Evolutionary conservation across 1,140 invertebrate species (phyloP), one percentile per base, ranked within the genome.

Genomic region (Drosophila lacteicornis): DNA sequence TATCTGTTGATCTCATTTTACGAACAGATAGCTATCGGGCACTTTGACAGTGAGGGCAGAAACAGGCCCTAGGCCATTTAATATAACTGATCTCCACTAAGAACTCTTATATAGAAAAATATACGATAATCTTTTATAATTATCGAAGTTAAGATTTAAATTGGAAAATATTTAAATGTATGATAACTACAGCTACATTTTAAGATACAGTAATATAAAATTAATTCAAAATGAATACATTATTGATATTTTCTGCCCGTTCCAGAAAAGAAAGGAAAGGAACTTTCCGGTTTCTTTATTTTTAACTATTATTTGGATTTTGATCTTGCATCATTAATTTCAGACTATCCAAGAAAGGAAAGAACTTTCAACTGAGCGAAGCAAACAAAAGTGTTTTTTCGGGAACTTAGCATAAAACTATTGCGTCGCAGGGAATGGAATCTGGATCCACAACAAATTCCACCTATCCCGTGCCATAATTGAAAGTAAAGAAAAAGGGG

Each of bases 401-500:
- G 4, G 13, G 36, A 71, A 71, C 73, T 80, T 70, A 67, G 63
- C 80, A 83, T 78, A 76, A 82, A 69, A 79, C 80, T 88, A 87
- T 88, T 90, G 85, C 84, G 85, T 90, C 66, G 70, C 59, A 42
- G 57, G 69, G 57, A 74, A 42, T 73, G 73, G 60, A 75, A 75
- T 70, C 61, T 50, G 61, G 46, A 76, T 66, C 53, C 49, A 65
- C 62, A 70, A 71, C 75, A 75, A 82, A 81, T 79, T 60, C 65
- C 51, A 49, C 40, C 22, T 77, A 56, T 60, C 27, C 38, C 33
- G 15, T 50, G 40, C 68, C 76, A 90, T 79, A 90, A 88, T 81
- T 85, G 85, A 88, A 88, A 88, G 81, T 90, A 79, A 75, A 79
- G 75, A 78, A 88, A 76, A 67, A 60, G 47, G 56, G 60, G 53